Conservation (phyloP, 2,888 invertebrate species). For the Drosophila bunnanda region DNA sequence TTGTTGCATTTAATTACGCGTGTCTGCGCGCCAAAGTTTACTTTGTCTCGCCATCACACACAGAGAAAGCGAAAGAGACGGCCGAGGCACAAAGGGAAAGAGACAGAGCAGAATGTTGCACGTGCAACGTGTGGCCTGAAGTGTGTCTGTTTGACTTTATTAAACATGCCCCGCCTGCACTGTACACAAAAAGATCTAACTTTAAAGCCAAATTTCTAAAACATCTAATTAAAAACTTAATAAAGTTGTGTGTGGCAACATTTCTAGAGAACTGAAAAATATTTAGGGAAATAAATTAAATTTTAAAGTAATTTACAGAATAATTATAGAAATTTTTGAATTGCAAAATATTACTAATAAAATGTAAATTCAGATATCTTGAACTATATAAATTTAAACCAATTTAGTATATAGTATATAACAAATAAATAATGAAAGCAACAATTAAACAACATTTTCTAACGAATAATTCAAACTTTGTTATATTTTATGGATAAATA, state of each 20-base stretch:
- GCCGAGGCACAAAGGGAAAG: slow-evolving; percentile 1
- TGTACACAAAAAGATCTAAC: neutral
- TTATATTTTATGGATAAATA: neutral
- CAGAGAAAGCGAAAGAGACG: slow-evolving; percentile 8
- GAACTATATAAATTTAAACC: too few relatives aligned
- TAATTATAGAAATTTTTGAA: too few relatives aligned
- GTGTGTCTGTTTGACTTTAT: slow-evolving; percentile 71
- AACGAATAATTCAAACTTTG: neutral
- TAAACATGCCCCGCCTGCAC: slow-evolving; percentile 59
- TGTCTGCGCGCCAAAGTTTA: slow-evolving; percentile 69
- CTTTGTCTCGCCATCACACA: slow-evolving; percentile 65
- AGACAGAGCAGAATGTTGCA: slow-evolving; percentile 4
- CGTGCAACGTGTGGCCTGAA: slow-evolving; percentile 42
- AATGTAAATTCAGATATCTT: too few relatives aligned
- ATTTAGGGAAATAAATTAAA: neutral
- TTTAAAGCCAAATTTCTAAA: neutral
- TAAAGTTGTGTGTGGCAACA: neutral
- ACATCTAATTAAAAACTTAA: neutral
- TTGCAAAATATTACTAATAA: too few relatives aligned
- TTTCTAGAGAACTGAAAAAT: neutral
- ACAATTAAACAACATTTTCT: neutral
- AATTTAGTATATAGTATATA: too few relatives aligned
- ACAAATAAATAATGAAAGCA: neutral
- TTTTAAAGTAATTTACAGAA: too few relatives aligned
- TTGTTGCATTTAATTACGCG: slow-evolving; percentile 77